Percentiles rank a stretch among this genome's conserved stretches.
phyloP scores from a whole-genome alignment of 2,888 invertebrate genomes.

The Spodoptera exigua region DNA sequence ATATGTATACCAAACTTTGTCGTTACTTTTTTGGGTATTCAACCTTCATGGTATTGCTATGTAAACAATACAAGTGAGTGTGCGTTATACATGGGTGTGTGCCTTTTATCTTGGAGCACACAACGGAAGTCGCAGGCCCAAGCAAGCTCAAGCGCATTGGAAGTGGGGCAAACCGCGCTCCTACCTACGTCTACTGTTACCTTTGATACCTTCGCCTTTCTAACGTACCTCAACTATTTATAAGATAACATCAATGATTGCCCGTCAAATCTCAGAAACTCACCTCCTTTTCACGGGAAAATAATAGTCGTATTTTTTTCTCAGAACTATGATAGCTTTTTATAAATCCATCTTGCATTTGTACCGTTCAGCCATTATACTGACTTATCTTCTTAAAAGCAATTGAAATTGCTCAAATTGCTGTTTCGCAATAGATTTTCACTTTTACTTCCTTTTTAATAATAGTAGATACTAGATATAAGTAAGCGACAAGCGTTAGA shows the following conservation, averaged over 20 bases:
- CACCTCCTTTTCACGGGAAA: constrained; percentile 17
- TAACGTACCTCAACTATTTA: constrained; percentile 62
- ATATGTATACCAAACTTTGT: constrained; percentile 13
- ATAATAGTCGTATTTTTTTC: constrained; percentile 13
- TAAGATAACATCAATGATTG: constrained; percentile 60
- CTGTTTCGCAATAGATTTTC: constrained; percentile 7
- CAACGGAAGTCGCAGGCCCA: constrained; percentile 71
- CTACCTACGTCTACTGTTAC: constrained; percentile 74
- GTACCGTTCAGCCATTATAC: not conserved
- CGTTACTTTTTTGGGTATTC: constrained; percentile 12
- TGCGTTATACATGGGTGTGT: constrained; percentile 26
- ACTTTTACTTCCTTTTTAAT: constrained; percentile 15
- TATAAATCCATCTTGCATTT: constrained; percentile 18
- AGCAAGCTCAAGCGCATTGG: constrained; percentile 58
- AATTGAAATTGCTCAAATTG: not conserved
- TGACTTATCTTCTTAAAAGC: not conserved
- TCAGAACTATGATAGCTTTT: constrained; percentile 8
- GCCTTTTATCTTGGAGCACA: constrained; percentile 52
- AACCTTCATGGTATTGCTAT: constrained; percentile 29
- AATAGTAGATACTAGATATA: constrained; percentile 9
- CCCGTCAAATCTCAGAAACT: constrained; percentile 43
- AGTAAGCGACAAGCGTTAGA: not conserved
- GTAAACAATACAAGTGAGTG: constrained; percentile 25
- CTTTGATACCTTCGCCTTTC: constrained; percentile 80
- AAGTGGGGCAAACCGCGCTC: constrained; percentile 77